Base-by-base conservation (phyloP, 1,140 invertebrate species). In the silkworm (Bombyx mori) region DNA sequence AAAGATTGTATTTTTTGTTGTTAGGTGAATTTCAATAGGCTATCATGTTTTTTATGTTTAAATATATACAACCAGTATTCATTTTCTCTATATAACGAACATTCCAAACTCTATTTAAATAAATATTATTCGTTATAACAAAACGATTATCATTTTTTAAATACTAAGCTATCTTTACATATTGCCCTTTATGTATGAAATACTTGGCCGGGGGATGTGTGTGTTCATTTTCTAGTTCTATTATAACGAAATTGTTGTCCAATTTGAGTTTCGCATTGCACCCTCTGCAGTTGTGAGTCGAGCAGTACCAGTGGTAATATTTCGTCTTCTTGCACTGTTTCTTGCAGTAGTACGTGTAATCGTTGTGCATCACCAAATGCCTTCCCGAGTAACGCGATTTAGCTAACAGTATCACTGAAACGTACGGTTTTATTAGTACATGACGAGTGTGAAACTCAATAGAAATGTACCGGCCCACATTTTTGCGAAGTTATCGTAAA, bases 281-380 rank as follows among this genome's bases (percentile, higher is more conserved):
- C 0, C 79, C 81, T 12, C 73, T 73, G 56, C 70, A 75, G 57
- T 79, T 77, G 47, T 82, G 73, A 2, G 80, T 86, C 3, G 83
- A 84, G 47, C 80, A 84, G 54, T 73, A 71, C 80, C 83, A 86
- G 7, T 70, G 61, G 12, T 66, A 76, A 42, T 61, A 60, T 9
- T 73, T 77, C 3, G 67, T 77, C 12, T 63, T 73, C 57, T 73
- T 74, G 57, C 65, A 73, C 50, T 69, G 66, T 49, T 69, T 72
- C 66, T 82, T 82, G 60, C 74, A 81, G 58, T 82, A 82, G 52
- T 81, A 83, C 7, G 80, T 78, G 58, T 79, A 83, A 54, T 81
- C 70, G n/a, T 74, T 70, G 57, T 68, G 71, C 60, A 80, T 72
- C 0, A 79, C 71, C 8, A 81, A 57, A 26, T 69, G 66, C 51